A percentile compares a stretch with the other conserved stretches of the same genome.
phyloP scores from a whole-genome alignment of 2,888 invertebrate genomes.

The Tholera decimalis region DNA sequence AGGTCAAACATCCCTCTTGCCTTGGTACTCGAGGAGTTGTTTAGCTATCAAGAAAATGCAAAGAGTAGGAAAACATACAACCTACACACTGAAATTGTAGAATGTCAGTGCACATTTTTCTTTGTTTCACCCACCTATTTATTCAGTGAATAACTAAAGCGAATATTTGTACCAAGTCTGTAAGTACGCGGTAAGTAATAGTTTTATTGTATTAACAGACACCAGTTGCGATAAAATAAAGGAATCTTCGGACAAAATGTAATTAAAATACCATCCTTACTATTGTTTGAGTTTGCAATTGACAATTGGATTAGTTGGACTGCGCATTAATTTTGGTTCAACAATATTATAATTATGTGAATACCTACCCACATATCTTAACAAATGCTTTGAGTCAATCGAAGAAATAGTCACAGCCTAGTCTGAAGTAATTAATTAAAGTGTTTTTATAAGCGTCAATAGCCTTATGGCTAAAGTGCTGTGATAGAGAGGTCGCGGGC shows the following conservation, averaged over 20 bases:
- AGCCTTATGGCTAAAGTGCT: too few relatives aligned
- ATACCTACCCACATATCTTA: not conserved
- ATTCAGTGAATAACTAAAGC: conserved; percentile 36
- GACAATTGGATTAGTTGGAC: conserved; percentile 14
- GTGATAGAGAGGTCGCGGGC: too few relatives aligned
- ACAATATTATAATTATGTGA: conserved; percentile 5
- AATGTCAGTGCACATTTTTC: not conserved
- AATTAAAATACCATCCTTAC: conserved; percentile 18
- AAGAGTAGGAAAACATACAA: not conserved
- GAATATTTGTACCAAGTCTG: conserved; percentile 38
- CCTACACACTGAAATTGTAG: not conserved
- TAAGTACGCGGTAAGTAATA: conserved; percentile 1
- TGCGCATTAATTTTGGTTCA: conserved; percentile 28
- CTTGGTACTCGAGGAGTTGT: too few relatives aligned
- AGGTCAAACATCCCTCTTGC: too few relatives aligned
- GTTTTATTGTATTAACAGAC: conserved; percentile 21
- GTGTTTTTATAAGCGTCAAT: not conserved
- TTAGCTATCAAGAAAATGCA: not conserved
- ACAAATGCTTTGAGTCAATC: conserved; percentile 2
- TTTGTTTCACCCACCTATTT: conserved; percentile 26
- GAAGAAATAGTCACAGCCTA: not conserved
- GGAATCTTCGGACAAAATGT: conserved; percentile 34
- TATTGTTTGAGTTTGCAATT: conserved; percentile 32
- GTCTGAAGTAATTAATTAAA: not conserved
- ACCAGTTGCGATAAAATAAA: conserved; percentile 43